Conservation (phyloP, 1,140 invertebrate species). For the Yoshiicerus persimilis region DNA sequence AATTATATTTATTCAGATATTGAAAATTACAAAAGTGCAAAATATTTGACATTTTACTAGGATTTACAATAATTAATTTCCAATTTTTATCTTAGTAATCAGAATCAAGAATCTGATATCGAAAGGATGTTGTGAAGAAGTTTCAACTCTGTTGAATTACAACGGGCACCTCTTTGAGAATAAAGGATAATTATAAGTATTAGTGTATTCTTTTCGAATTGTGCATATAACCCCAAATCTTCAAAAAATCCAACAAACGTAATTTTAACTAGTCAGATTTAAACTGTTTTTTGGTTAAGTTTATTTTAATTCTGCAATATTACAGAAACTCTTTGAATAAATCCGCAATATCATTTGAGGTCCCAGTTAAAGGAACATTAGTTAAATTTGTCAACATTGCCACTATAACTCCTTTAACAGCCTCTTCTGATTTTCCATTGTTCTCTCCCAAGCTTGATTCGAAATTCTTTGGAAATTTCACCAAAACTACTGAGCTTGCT, state of each 20-base stretch:
- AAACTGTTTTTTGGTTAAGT: too few species aligned
- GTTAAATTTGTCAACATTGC: constrained; percentile 60
- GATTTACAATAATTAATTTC: too few species aligned
- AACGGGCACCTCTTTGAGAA: constrained; percentile 41
- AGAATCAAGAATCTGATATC: constrained; percentile 48
- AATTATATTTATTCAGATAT: too few species aligned
- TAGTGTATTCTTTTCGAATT: too few species aligned
- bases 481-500: constrained; percentile 61
- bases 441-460: constrained; percentile 1
- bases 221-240: too few species aligned
- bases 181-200: too few species aligned
- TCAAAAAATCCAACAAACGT: too few species aligned
- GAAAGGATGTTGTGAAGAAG: constrained; percentile 43
- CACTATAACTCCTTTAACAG: constrained; percentile 59
- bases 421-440: constrained; percentile 3
- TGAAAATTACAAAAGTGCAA: too few species aligned
- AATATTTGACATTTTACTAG: too few species aligned
- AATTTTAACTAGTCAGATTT: too few species aligned
- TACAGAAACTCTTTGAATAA: constrained; percentile 50
- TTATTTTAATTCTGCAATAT: neutral
- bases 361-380: constrained; percentile 53
- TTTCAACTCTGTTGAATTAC: constrained; percentile 32
- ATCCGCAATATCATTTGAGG: constrained; percentile 57
- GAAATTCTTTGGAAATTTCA: constrained; percentile 54
- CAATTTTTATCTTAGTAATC: too few species aligned